Percentiles rank a stretch among this genome's conserved stretches.
Conservation (phyloP, 1,140 invertebrate genomes). For the Eriocheir sinensis region DNA sequence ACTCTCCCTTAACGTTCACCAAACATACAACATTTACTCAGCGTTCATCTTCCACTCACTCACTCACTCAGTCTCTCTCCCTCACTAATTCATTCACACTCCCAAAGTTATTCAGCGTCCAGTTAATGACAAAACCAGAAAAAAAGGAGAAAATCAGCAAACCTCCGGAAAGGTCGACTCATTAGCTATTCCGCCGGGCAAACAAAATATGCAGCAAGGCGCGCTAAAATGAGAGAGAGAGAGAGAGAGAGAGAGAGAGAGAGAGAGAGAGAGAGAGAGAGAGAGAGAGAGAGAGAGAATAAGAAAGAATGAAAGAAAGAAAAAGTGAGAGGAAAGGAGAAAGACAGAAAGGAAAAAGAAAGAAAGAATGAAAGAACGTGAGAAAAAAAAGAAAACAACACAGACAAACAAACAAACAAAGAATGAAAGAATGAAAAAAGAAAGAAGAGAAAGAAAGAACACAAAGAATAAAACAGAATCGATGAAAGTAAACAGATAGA, state of each 20-base stretch:
- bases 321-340: too few species aligned
- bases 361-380: too few species aligned
- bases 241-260: constrained; percentile 22
- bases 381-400: too few species aligned
- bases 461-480: too few species aligned
- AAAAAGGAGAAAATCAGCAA: too few species aligned
- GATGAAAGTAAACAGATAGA: too few species aligned
- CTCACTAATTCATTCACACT: not conserved
- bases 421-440: too few species aligned
- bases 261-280: constrained; percentile 19
- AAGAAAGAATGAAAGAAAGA: not conserved
- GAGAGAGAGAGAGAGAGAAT: constrained; percentile 16
- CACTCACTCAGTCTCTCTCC: not conserved
- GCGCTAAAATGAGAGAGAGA: not conserved
- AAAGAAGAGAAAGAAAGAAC: too few species aligned
- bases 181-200: not conserved
- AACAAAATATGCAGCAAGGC: not conserved
- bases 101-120: not conserved
- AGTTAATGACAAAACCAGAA: not conserved
- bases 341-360: too few species aligned
- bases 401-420: too few species aligned
- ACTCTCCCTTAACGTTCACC: too few species aligned
- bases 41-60: not conserved
- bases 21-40: too few species aligned
- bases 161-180: not conserved